Percentiles rank a stretch among this genome's conserved stretches.
phyloP scores from a whole-genome alignment of 2,888 invertebrate genomes.

The Calliscelio sp. region DNA sequence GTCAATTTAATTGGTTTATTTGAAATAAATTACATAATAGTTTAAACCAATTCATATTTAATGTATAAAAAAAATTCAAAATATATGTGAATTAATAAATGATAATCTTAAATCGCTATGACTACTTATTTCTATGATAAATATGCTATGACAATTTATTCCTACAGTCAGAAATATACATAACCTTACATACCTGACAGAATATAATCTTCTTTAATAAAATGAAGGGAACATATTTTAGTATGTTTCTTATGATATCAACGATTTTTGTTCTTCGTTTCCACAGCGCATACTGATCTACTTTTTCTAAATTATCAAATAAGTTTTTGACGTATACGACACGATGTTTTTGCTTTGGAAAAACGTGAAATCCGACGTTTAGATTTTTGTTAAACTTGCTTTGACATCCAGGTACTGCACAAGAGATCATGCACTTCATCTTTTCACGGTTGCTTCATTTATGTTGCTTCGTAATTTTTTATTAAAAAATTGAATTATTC shows the following conservation, averaged over 20 bases:
- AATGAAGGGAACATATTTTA: constrained; percentile 16
- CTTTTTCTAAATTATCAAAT: background rate
- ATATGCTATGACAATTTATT: too few relatives aligned
- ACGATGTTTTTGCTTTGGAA: constrained; percentile 15
- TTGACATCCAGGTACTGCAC: constrained; percentile 17
- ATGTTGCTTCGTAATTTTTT: background rate
- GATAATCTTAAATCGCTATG: background rate
- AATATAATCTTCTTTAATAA: constrained; percentile 4
- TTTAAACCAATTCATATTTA: too few relatives aligned
- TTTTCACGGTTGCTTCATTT: background rate
- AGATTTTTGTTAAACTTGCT: constrained; percentile 7
- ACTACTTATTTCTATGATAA: too few relatives aligned
- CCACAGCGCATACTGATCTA: background rate
- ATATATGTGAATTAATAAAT: background rate
- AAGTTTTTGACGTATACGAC: constrained; percentile 11
- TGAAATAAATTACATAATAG: too few relatives aligned
- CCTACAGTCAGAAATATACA: too few relatives aligned
- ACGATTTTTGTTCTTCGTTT: constrained; percentile 3
- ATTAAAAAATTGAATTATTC: too few relatives aligned
- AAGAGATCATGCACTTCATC: constrained; percentile 6
- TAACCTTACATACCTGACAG: constrained; percentile 1
- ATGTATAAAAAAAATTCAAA: too few relatives aligned
- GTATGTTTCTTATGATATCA: background rate
- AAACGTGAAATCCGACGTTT: constrained; percentile 19
- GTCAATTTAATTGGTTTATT: too few relatives aligned